phyloP scores from a whole-genome alignment of 2,113 vertebrate species.

The Pollimyrus isidori region DNA sequence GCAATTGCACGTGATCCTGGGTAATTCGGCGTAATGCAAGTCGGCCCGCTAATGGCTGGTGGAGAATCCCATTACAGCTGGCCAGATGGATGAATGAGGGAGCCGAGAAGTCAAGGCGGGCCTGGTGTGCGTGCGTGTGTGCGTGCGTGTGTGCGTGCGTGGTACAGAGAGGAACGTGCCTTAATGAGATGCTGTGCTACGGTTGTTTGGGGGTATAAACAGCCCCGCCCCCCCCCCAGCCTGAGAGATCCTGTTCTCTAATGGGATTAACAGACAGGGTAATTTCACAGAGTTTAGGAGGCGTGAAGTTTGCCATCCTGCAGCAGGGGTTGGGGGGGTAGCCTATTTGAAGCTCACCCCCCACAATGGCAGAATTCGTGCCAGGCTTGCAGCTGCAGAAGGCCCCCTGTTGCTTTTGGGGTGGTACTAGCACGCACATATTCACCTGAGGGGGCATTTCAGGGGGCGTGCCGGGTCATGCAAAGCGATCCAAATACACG shows the following conservation, averaged over 20 bases:
- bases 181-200: neutral
- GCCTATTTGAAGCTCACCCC: neutral
- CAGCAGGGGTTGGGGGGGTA: neutral
- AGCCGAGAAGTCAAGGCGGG: neutral
- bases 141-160: neutral
- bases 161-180: neutral
- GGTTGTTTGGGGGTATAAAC: neutral
- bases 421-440: neutral
- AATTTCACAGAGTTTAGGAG: constrained; percentile 9
- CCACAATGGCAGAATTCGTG: neutral
- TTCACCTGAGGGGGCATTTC: neutral
- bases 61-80: neutral
- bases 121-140: neutral
- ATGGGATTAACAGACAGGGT: neutral
- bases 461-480: neutral
- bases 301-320: neutral
- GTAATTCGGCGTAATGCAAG: neutral
- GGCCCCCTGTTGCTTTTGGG: neutral
- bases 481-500: neutral
- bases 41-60: neutral
- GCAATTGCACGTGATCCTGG: neutral
- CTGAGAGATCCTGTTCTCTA: neutral
- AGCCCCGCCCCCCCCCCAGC: neutral
- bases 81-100: neutral
- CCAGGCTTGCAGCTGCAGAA: neutral